Evolutionary conservation across 2,113 vertebrate genomes (phyloP).

Genomic region (Myotis davidii): DNA sequence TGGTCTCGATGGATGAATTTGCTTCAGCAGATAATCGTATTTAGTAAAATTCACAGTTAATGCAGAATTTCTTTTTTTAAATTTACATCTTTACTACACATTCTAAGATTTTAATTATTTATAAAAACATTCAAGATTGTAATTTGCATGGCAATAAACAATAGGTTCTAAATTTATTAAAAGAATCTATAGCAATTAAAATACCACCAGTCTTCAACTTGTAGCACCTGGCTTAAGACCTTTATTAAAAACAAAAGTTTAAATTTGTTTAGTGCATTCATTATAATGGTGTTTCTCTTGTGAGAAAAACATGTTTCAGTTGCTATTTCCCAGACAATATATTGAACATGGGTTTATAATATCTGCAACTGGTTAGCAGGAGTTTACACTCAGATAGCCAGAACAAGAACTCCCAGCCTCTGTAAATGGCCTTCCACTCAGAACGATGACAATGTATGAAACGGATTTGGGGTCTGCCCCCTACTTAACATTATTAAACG

Average conservation of each 20-base stretch:
- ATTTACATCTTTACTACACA: conserved; percentile 54
- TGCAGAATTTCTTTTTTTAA: conserved; percentile 3
- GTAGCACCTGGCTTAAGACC: conserved; percentile 10
- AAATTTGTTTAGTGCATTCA: conserved; percentile 34
- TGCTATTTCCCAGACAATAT: conserved; percentile 1
- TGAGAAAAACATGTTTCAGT: not conserved
- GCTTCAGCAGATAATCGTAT: not conserved
- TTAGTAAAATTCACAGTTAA: conserved; percentile 46
- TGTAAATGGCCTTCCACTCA: not conserved
- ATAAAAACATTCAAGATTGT: conserved; percentile 53
- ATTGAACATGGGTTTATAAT: not conserved
- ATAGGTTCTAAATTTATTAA: conserved; percentile 17
- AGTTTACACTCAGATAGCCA: not conserved
- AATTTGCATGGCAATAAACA: conserved; percentile 47
- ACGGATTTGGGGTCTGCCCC: not conserved
- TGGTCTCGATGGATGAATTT: not conserved
- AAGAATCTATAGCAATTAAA: not conserved
- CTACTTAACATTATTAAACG: not conserved
- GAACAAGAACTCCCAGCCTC: not conserved
- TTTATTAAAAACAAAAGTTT: conserved; percentile 41
- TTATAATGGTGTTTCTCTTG: not conserved
- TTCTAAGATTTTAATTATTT: conserved; percentile 39
- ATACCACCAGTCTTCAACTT: not conserved
- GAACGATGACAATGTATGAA: not conserved
- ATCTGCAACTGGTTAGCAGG: not conserved